phyloP scores from a whole-genome alignment of 2,888 invertebrate species.

The Sesia bembeciformis region DNA sequence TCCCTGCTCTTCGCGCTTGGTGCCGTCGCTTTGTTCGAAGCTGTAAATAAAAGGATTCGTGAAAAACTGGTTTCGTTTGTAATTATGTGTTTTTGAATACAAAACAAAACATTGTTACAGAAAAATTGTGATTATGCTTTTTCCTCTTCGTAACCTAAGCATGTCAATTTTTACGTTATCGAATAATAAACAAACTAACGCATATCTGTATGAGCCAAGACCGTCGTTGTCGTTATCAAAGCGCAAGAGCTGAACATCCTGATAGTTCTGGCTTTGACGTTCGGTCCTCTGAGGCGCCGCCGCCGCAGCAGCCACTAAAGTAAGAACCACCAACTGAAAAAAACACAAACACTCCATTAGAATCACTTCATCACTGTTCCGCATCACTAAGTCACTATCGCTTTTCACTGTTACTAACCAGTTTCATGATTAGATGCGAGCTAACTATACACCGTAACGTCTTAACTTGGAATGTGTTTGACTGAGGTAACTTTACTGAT shows the following conservation, averaged over 20 bases:
- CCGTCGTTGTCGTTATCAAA: slow-evolving; percentile 52
- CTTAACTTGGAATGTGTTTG: slow-evolving; percentile 39
- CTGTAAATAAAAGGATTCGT: slow-evolving; percentile 22
- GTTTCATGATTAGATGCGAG: slow-evolving; percentile 37
- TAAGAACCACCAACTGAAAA: slow-evolving; percentile 58
- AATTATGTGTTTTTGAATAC: no score
- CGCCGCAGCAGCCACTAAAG: slow-evolving; percentile 39
- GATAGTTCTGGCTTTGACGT: slow-evolving; percentile 11
- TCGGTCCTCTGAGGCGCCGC: slow-evolving; percentile 31
- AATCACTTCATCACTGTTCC: slow-evolving; percentile 11
- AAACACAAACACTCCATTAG: slow-evolving; percentile 12
- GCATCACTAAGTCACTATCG: slow-evolving; percentile 9
- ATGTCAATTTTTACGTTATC: neutral
- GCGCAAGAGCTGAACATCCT: slow-evolving; percentile 40
- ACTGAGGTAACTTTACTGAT: slow-evolving; percentile 33
- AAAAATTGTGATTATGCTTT: no score
- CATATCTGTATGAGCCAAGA: slow-evolving; percentile 43
- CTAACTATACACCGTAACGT: slow-evolving; percentile 26
- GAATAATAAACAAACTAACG: slow-evolving; percentile 27
- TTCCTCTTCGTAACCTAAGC: no score
- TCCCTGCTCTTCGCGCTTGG: slow-evolving; percentile 61
- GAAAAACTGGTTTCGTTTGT: no score
- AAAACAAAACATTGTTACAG: no score
- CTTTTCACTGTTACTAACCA: slow-evolving; percentile 31
- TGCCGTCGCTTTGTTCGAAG: slow-evolving; percentile 70